phyloP scores from a whole-genome alignment of 2,888 invertebrate species.

The Dasypolia templi region DNA sequence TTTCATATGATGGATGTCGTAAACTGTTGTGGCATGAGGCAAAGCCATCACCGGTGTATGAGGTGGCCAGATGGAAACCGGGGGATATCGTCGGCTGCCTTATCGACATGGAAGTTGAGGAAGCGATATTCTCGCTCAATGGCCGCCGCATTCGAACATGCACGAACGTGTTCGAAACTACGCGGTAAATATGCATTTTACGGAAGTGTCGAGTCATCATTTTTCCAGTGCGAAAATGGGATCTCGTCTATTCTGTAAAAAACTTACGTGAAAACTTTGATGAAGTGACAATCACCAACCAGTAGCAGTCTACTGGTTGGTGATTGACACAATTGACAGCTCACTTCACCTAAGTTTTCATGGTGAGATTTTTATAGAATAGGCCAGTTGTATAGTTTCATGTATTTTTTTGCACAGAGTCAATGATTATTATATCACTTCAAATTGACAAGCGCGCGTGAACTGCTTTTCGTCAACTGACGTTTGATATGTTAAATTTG shows the following conservation, averaged over 20 bases:
- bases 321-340: background rate
- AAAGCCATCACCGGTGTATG: conserved; percentile 90
- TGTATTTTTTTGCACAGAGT: background rate
- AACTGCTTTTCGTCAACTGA: no score
- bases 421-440: background rate
- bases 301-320: no score
- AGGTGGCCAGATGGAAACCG: conserved; percentile 93
- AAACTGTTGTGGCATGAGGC: conserved; percentile 97
- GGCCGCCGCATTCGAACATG: conserved; percentile 93
- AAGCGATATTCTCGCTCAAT: conserved; percentile 96
- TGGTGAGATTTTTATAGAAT: background rate
- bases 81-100: conserved; percentile 97
- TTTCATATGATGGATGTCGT: conserved; percentile 98
- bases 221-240: background rate
- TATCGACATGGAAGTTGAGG: conserved; percentile 93
- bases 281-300: no score
- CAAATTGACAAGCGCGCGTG: background rate
- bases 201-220: background rate
- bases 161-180: conserved; percentile 94
- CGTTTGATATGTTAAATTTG: no score
- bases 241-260: background rate
- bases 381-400: no score
- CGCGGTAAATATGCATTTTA: conserved; percentile 89
- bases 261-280: background rate
- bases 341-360: background rate